Percentiles rank a stretch among this genome's conserved stretches.
These are phyloP conservation scores for Notothenia coriiceps DNA, from an alignment of 2,113 vertebrate genomes.

Conservation along the genomic window DNA sequence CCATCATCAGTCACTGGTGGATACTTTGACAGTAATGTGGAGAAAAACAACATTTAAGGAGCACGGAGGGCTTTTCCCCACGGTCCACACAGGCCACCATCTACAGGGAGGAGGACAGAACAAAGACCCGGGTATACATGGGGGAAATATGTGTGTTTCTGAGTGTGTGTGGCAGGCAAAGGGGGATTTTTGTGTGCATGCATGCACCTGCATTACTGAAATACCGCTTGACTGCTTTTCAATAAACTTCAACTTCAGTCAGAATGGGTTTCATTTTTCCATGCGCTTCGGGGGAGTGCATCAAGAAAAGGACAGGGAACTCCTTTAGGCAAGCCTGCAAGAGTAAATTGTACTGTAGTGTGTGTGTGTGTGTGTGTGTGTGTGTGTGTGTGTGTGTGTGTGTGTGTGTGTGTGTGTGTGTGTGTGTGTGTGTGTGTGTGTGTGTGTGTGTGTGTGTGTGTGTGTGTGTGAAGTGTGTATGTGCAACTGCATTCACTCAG, in stretches of 20 bases:
- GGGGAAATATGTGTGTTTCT: slow-evolving; percentile 17
- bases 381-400: neutral
- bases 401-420: neutral
- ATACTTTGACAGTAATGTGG: slow-evolving; percentile 66
- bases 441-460: too few relatives aligned
- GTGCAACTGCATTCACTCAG: neutral
- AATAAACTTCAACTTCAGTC: slow-evolving; percentile 36
- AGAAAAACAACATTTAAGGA: slow-evolving; percentile 66
- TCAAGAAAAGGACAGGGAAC: slow-evolving; percentile 2
- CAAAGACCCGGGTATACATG: slow-evolving; percentile 20
- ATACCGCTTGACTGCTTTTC: slow-evolving; percentile 41
- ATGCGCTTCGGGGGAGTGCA: slow-evolving; percentile 21
- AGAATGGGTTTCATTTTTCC: slow-evolving; percentile 38
- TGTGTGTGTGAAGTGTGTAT: neutral
- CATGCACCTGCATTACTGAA: slow-evolving; percentile 14
- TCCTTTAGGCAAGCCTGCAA: slow-evolving; percentile 7
- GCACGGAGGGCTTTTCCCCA: slow-evolving; percentile 41
- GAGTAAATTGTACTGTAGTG: neutral
- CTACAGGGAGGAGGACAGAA: slow-evolving; percentile 41
- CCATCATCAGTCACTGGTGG: slow-evolving; percentile 72
- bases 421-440: too few relatives aligned
- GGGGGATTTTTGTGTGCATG: slow-evolving; percentile 7
- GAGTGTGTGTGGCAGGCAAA: neutral
- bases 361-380: neutral
- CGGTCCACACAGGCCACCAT: slow-evolving; percentile 17